phyloP scores from a whole-genome alignment of 2,888 invertebrate genomes.

The Drosophila paucipuncta region DNA sequence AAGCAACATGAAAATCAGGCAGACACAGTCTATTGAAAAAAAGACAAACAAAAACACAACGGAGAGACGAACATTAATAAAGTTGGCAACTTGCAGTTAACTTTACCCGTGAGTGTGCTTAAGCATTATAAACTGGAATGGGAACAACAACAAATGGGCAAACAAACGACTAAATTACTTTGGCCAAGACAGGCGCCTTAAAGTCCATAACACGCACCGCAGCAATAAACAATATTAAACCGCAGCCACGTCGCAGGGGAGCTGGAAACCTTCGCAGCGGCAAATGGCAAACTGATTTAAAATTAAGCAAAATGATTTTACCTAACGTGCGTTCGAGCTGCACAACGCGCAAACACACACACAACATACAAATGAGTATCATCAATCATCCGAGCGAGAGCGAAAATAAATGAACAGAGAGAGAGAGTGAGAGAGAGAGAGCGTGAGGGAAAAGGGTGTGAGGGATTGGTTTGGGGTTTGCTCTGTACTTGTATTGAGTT shows the following conservation, averaged over 20 bases:
- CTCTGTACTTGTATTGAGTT: constrained; percentile 6
- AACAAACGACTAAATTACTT: constrained; percentile 70
- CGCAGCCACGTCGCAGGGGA: constrained; percentile 41
- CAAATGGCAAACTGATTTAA: constrained; percentile 79
- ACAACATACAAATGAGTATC: constrained; percentile 69
- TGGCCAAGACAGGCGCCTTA: constrained; percentile 56
- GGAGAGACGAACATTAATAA: constrained; percentile 72
- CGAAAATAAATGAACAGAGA: constrained; percentile 8
- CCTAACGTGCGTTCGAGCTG: constrained; percentile 39
- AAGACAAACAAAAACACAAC: constrained; percentile 25
- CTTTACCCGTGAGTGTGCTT: constrained; percentile 79
- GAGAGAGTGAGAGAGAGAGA: neutral
- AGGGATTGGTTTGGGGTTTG: neutral
- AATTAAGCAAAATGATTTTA: constrained; percentile 78
- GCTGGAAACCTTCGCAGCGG: constrained; percentile 39
- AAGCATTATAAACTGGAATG: constrained; percentile 67
- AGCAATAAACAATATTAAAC: constrained; percentile 74
- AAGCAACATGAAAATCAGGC: constrained; percentile 35
- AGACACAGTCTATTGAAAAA: constrained; percentile 50
- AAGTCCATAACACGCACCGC: constrained; percentile 70
- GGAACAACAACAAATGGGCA: constrained; percentile 50
- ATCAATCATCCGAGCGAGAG: constrained; percentile 65
- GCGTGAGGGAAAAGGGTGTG: neutral
- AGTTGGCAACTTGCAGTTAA: constrained; percentile 75
- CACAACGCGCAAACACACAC: constrained; percentile 20